phyloP scores from a whole-genome alignment of 2,113 vertebrate species.

The Cynoglossus semilaevis region DNA sequence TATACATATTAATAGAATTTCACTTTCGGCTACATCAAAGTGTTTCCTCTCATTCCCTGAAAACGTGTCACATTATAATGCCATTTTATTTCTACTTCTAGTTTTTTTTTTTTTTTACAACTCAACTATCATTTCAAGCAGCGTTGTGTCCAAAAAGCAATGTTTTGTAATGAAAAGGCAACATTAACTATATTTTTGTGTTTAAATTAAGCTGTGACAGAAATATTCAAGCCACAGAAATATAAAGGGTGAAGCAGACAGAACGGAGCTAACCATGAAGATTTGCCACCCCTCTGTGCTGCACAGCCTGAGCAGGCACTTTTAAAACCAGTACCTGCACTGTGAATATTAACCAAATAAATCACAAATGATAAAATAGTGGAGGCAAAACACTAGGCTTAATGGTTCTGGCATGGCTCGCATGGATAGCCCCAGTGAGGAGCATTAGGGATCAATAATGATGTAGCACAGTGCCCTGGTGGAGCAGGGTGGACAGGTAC shows the following conservation, averaged over 20 bases:
- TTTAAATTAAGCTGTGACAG: constrained; percentile 47
- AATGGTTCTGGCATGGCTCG: constrained; percentile 45
- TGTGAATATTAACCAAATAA: constrained; percentile 64
- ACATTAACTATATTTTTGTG: constrained; percentile 51
- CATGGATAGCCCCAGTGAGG: constrained; percentile 27
- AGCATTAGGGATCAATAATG: constrained; percentile 65
- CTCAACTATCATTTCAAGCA: constrained; percentile 59
- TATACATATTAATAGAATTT: constrained; percentile 73
- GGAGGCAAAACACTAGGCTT: constrained; percentile 26
- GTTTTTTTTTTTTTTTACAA: constrained; percentile 52
- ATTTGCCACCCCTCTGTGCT: constrained; percentile 9
- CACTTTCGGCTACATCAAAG: constrained; percentile 66
- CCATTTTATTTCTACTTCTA: constrained; percentile 59
- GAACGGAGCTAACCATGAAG: constrained; percentile 27
- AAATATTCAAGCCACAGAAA: constrained; percentile 34
- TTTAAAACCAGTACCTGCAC: constrained; percentile 29
- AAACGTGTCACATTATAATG: constrained; percentile 66
- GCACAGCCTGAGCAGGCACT: constrained; percentile 5
- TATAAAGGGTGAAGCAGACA: constrained; percentile 31
- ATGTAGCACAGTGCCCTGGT: constrained; percentile 49
- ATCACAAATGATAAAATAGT: constrained; percentile 57
- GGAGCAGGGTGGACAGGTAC: constrained; percentile 34
- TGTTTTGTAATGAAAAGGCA: constrained; percentile 52
- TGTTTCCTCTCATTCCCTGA: constrained; percentile 56
- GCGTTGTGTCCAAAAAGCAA: constrained; percentile 60